Conservation (phyloP, 2,888 invertebrate species). For the Autographa gamma region DNA sequence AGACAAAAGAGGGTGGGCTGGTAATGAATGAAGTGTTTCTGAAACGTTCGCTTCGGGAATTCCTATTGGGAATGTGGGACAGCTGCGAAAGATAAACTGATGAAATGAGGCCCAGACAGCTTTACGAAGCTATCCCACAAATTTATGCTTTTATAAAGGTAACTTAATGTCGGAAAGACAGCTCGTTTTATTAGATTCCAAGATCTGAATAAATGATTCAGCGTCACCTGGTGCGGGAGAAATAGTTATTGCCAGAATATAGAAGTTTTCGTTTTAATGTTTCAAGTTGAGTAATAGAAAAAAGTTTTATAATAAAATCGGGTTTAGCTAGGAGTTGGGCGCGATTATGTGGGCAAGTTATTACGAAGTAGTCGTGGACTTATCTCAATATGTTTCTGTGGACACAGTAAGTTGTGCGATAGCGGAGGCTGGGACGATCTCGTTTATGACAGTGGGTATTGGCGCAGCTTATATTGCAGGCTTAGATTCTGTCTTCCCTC, state of each 20-base stretch:
- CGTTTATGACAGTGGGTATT: not conserved
- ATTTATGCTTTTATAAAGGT: slow-evolving; percentile 71
- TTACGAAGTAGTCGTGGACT: not conserved
- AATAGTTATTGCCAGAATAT: slow-evolving; percentile 51
- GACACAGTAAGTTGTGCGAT: not conserved
- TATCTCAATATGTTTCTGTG: not conserved
- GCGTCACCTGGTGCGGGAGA: slow-evolving; percentile 40
- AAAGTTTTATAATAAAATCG: slow-evolving; percentile 56
- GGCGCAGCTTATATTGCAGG: not conserved
- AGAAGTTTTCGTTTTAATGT: slow-evolving; percentile 49
- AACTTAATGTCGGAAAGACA: slow-evolving; percentile 53
- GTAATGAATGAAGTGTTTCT: slow-evolving; percentile 75
- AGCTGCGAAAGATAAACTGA: slow-evolving; percentile 73
- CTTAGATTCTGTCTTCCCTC: not conserved
- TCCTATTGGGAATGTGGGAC: slow-evolving; percentile 69
- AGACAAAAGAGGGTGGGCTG: slow-evolving; percentile 67
- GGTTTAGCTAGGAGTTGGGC: slow-evolving; percentile 8
- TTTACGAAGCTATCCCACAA: slow-evolving; percentile 65
- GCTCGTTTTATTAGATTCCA: slow-evolving; percentile 53
- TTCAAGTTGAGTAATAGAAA: slow-evolving; percentile 50
- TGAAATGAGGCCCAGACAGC: slow-evolving; percentile 66
- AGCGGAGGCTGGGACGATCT: not conserved
- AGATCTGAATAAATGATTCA: slow-evolving; percentile 58
- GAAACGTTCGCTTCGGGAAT: slow-evolving; percentile 70
- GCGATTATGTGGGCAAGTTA: slow-evolving; percentile 11